Percentiles rank a stretch among this genome's conserved stretches.
phyloP scores from a whole-genome alignment of 92 coral and sea anemone species.

The Heliopora coerulea region DNA sequence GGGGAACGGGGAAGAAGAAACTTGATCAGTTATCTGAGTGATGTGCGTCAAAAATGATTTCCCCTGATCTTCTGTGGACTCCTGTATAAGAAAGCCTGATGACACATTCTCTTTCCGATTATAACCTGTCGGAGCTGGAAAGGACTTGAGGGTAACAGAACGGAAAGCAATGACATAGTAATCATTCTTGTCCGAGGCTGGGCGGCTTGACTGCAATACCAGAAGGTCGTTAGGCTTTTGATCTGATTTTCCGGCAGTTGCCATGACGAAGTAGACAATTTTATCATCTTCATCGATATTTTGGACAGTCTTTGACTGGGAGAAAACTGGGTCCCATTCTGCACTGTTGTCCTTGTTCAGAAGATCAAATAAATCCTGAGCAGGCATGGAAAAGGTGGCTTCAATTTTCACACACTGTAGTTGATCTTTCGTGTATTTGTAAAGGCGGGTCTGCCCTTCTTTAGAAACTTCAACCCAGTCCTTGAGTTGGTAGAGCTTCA shows the following conservation, averaged over 20 bases:
- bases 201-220: constrained; percentile 68
- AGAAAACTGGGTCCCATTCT: constrained; percentile 69
- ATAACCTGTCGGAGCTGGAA: constrained; percentile 54
- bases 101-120: constrained; percentile 67
- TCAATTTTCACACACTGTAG: constrained; percentile 56
- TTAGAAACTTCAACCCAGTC: constrained; percentile 59
- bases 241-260: constrained; percentile 26
- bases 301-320: constrained; percentile 48
- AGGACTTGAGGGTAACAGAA: constrained; percentile 50
- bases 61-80: constrained; percentile 45
- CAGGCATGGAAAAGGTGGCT: constrained; percentile 36
- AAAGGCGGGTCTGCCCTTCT: constrained; percentile 44
- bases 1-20: constrained; percentile 52
- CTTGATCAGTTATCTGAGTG: constrained; percentile 66
- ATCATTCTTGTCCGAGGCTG: constrained; percentile 54
- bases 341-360: constrained; percentile 51
- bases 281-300: constrained; percentile 64
- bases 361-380: constrained; percentile 45
- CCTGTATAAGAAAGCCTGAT: constrained; percentile 64
- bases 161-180: constrained; percentile 70
- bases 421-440: constrained; percentile 56
- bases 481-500: constrained; percentile 53
- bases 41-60: constrained; percentile 56
- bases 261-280: constrained; percentile 61
- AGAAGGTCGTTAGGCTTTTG: constrained; percentile 65